A percentile compares a stretch with the other conserved stretches of the same genome.
Evolutionary conservation across 2,888 invertebrate species (phyloP).

Genomic region (Tridacna gigas): DNA sequence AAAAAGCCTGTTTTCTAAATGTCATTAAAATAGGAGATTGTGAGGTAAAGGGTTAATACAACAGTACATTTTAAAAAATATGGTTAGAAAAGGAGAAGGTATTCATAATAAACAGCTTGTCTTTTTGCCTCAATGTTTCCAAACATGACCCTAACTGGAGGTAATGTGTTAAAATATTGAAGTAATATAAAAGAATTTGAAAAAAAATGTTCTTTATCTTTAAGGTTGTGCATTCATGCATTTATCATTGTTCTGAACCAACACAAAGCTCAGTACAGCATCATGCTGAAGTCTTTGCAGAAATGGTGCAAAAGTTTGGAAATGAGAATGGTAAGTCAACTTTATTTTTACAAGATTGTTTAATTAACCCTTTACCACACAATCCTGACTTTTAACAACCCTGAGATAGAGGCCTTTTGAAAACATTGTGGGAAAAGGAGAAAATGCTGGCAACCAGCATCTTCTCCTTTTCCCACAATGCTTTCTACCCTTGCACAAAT

Average conservation of each 20-base stretch:
- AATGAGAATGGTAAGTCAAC: constrained; percentile 3
- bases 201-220: not conserved
- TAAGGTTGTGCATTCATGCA: constrained; percentile 13
- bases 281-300: not conserved
- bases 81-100: too few relatives aligned
- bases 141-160: too few relatives aligned
- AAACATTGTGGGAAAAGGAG: constrained; percentile 15
- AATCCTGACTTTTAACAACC: not conserved
- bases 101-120: too few relatives aligned
- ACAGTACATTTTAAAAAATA: too few relatives aligned
- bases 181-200: too few relatives aligned
- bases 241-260: not conserved
- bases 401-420: not conserved
- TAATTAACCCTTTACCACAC: not conserved
- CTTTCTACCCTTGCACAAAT: too few relatives aligned
- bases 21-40: too few relatives aligned
- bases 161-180: too few relatives aligned
- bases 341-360: not conserved
- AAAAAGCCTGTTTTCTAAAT: not conserved
- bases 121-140: too few relatives aligned
- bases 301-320: not conserved
- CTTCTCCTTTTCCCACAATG: not conserved
- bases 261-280: constrained; percentile 8
- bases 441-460: not conserved
- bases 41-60: too few relatives aligned